Conservation (phyloP, 2,113 vertebrate species). For the Engraulis encrasicolus region DNA sequence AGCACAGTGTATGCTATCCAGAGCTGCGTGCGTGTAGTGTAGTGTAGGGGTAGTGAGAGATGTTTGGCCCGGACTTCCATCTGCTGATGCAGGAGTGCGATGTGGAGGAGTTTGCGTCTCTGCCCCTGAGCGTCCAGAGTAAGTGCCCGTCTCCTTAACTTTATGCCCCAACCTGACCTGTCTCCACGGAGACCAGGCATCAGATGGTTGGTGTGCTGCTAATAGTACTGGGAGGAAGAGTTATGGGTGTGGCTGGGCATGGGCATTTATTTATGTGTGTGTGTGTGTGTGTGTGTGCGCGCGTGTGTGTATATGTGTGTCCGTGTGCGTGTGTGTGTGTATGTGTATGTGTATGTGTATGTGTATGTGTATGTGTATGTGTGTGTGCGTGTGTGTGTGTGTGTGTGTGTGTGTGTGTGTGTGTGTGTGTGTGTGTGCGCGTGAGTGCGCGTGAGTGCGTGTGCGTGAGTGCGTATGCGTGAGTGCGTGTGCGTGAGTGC, state of each 20-base stretch:
- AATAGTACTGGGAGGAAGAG: neutral
- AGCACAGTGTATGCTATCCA: too few species aligned
- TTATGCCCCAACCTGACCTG: neutral
- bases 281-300: too few species aligned
- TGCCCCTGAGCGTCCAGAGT: conserved; percentile 5
- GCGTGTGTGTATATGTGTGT: neutral
- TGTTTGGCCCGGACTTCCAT: conserved; percentile 4
- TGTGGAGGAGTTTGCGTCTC: conserved; percentile 20
- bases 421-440: neutral
- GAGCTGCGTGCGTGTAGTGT: too few species aligned
- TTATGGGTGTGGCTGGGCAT: too few species aligned
- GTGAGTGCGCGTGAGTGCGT: neutral
- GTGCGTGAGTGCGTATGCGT: neutral
- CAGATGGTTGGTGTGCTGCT: neutral
- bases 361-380: neutral
- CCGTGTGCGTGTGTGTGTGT: neutral
- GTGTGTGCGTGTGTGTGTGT: neutral
- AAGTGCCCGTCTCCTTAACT: neutral
- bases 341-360: neutral
- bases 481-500: neutral
- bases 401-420: neutral
- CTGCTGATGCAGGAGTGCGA: conserved; percentile 18
- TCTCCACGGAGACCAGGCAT: neutral
- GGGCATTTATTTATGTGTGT: too few species aligned
- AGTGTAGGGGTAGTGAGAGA: neutral